Conservation (phyloP, 2,888 invertebrate genomes). For the Phaonia tiefii region DNA sequence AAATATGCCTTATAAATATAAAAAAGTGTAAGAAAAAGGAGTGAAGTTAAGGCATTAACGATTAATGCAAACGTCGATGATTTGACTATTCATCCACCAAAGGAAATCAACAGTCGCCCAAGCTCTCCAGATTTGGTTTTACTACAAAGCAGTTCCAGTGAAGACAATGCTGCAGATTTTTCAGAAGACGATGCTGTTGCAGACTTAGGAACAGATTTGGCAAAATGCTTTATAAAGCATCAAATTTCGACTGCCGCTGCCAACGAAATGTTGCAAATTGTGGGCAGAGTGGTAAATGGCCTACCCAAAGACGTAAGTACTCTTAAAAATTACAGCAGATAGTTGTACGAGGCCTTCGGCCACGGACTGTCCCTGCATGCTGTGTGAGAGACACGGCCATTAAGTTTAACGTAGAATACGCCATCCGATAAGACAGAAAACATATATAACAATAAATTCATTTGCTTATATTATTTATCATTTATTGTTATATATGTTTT, state of each 20-base stretch:
- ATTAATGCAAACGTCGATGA: slow-evolving; percentile 20
- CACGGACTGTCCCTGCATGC: too few species aligned
- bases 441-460: too few species aligned
- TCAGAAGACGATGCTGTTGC: neutral
- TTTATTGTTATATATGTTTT: too few species aligned
- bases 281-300: slow-evolving; percentile 3
- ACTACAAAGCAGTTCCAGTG: slow-evolving; percentile 11
- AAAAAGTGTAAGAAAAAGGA: slow-evolving; percentile 14
- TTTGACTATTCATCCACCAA: slow-evolving; percentile 16
- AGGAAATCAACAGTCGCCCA: neutral
- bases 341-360: too few species aligned
- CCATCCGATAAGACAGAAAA: too few species aligned
- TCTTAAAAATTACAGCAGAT: too few species aligned
- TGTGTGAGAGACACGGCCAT: too few species aligned
- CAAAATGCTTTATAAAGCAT: too few species aligned
- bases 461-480: too few species aligned
- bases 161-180: neutral
- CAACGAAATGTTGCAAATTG: slow-evolving; percentile 1
- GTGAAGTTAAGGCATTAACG: slow-evolving; percentile 18
- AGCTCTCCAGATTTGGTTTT: slow-evolving; percentile 8
- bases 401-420: too few species aligned
- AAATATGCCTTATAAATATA: too few species aligned
- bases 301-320: neutral
- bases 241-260: too few species aligned
- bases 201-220: neutral